phyloP scores from a whole-genome alignment of 2,888 invertebrate species.

The Scaptomyza polygonia region DNA sequence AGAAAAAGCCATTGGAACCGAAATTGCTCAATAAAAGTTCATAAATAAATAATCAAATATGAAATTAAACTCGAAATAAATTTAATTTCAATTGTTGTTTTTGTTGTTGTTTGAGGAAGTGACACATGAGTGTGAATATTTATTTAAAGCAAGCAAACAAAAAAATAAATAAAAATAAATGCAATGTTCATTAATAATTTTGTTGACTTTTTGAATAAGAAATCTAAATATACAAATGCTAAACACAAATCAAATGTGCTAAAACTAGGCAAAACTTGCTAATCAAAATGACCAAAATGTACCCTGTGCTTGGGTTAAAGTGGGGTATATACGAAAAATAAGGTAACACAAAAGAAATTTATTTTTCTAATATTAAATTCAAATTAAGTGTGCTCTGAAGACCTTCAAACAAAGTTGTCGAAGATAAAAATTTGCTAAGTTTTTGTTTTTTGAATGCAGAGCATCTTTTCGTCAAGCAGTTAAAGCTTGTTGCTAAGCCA shows the following conservation, averaged over 20 bases:
- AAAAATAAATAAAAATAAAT: too few relatives aligned
- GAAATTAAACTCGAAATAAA: conserved; percentile 36
- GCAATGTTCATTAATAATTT: conserved; percentile 19
- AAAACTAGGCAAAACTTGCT: conserved; percentile 40
- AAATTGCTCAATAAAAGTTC: conserved; percentile 37
- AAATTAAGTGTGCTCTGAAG: too few relatives aligned
- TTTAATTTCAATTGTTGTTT: conserved; percentile 17
- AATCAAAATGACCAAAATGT: conserved; percentile 33
- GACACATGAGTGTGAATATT: conserved; percentile 37
- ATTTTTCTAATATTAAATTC: too few relatives aligned
- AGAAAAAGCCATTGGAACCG: conserved; percentile 15
- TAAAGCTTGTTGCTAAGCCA: neutral
- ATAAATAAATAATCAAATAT: conserved; percentile 37
- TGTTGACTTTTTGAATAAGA: conserved; percentile 42
- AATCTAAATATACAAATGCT: conserved; percentile 31
- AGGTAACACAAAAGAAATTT: too few relatives aligned
- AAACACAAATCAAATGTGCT: conserved; percentile 48
- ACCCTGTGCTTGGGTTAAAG: neutral
- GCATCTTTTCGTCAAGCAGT: neutral
- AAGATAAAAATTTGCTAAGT: too few relatives aligned
- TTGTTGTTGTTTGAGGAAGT: conserved; percentile 1
- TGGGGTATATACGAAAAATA: neutral
- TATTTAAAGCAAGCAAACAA: conserved; percentile 39
- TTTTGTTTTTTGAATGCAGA: too few relatives aligned
- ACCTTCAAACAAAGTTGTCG: too few relatives aligned